Evolutionary conservation across 2,113 vertebrate species (phyloP), one percentile per base, ranked within the genome.

Genomic region (Misgurnus mizolepis): DNA sequence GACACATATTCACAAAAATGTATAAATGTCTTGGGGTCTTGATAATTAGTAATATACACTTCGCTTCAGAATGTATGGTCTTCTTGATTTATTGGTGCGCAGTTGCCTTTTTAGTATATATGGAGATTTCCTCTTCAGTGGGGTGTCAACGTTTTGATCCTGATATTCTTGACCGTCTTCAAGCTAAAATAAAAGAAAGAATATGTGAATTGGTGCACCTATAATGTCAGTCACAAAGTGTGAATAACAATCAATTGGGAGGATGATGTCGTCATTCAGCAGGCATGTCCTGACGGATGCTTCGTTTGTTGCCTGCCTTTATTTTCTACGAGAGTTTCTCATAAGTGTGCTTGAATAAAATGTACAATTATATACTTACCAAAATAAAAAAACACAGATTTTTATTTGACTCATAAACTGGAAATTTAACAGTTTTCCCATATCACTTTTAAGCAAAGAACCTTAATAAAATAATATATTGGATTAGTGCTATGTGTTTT

Each of bases 41-140:
- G 67, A 34, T 76, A 9, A 86, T 99, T 92, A 99, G 93, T 98
- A 98, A 88, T 94, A 89, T 68, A 92, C 88, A 84, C 87, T 95
- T 79, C 97, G 93, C 84, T 97, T 99, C 76, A 99, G 91, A 86
- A 99, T 98, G 90, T 98, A 99, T 7, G 97, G 97, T 88, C 96
- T 93, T 90, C 96, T 94, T 60, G 95, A 92, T 91, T 98, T 98
- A 90, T 91, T 93, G 80, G 89, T 92, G 79, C 94, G 95, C 27
- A 92, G 87, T 80, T 98, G 96, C 78, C 97, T 90, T 90, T 97
- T 98, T 88, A 99, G 91, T 88, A 99, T 98, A 84, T 98, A 99
- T 5, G 97, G 97, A 1, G 95, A 96, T 92, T 97, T 99, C 80
- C 97, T 94, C 85, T 98, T 99, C 83, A 95, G 94, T 11, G 94